Conservation (phyloP, 2,888 invertebrate species). For the Pristionchus exspectatus region DNA sequence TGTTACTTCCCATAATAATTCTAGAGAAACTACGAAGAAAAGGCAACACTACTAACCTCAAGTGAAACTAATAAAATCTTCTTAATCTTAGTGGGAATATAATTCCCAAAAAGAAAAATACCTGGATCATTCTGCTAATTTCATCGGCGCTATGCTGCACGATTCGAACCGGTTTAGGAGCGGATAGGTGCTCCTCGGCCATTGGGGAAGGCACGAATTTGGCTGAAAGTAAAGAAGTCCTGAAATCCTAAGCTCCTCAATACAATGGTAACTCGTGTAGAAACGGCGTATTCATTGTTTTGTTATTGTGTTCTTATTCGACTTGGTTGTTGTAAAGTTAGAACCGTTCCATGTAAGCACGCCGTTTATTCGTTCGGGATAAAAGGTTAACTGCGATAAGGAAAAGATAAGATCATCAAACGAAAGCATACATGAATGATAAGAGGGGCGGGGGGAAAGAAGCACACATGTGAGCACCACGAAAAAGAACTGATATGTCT, state of each 20-base stretch:
- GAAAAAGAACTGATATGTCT: conserved; percentile 34
- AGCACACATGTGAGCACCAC: background rate
- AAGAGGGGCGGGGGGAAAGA: too few relatives aligned
- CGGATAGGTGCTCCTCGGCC: conserved; percentile 71
- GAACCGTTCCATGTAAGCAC: background rate
- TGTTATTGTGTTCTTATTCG: too few relatives aligned
- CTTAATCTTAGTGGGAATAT: too few relatives aligned
- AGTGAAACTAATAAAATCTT: too few relatives aligned
- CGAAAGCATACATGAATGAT: conserved; percentile 46
- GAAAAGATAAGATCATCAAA: background rate
- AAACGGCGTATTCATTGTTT: too few relatives aligned
- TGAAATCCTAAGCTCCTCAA: too few relatives aligned
- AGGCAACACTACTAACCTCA: too few relatives aligned
- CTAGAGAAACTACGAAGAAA: too few relatives aligned
- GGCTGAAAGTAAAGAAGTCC: too few relatives aligned
- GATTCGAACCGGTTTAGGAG: conserved; percentile 72
- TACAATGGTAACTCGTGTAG: too few relatives aligned
- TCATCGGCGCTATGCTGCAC: conserved; percentile 60
- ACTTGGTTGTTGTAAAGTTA: background rate
- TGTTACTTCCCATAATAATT: too few relatives aligned
- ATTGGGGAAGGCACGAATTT: conserved; percentile 76
- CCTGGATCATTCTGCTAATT: conserved; percentile 46
- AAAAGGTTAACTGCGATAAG: conserved; percentile 23
- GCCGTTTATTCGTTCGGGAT: conserved; percentile 25
- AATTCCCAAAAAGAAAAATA: too few relatives aligned